phyloP scores from a whole-genome alignment of 37 sponge, comb jelly and placozoan genomes.

The Haliclona indistincta region DNA sequence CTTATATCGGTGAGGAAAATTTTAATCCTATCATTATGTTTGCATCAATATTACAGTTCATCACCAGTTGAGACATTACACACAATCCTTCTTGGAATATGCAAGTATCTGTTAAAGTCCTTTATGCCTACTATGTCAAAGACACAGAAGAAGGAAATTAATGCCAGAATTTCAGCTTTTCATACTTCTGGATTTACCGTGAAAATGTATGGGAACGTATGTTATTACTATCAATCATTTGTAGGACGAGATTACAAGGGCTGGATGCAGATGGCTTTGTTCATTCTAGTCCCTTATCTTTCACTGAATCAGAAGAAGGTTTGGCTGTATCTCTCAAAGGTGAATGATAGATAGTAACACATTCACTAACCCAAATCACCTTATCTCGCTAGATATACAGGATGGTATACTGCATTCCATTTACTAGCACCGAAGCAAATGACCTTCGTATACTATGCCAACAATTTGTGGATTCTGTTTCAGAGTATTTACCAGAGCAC shows the following conservation, averaged over 20 bases:
- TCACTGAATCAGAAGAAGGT: neutral
- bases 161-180: constrained; percentile 17
- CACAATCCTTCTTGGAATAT: constrained; percentile 30
- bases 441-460: neutral
- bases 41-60: constrained; percentile 2
- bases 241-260: constrained; percentile 29
- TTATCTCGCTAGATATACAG: too few relatives aligned
- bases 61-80: constrained; percentile 23
- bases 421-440: too few relatives aligned
- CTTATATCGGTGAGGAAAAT: neutral
- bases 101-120: constrained; percentile 23
- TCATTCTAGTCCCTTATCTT: constrained; percentile 8
- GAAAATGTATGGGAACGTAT: constrained; percentile 11
- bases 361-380: too few relatives aligned
- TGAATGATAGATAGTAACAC: too few relatives aligned
- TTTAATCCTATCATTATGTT: neutral
- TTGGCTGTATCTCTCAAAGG: too few relatives aligned
- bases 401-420: too few relatives aligned
- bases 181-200: constrained; percentile 10
- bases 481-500: constrained; percentile 7
- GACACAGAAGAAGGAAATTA: constrained; percentile 18
- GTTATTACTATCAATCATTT: constrained; percentile 13
- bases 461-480: constrained; percentile 25
- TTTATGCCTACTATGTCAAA: neutral
- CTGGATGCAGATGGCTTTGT: constrained; percentile 28